Conservation (phyloP, 2,888 invertebrate genomes). For the Standfussiana lucernea region DNA sequence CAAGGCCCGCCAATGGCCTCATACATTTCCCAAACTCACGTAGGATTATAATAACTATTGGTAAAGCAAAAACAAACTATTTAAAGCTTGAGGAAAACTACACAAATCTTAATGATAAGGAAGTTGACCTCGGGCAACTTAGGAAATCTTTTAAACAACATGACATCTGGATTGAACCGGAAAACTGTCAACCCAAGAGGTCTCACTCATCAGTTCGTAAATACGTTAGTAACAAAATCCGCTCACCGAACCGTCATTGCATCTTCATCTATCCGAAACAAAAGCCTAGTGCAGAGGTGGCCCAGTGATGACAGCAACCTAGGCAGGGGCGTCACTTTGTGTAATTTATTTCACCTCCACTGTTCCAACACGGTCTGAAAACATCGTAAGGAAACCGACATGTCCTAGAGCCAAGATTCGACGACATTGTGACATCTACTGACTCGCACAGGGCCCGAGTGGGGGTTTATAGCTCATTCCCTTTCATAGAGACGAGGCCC, state of each 20-base stretch:
- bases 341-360: background rate
- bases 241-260: background rate
- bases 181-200: background rate
- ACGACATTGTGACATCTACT: background rate
- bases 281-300: background rate
- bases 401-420: background rate
- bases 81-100: conserved; percentile 33
- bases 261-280: background rate
- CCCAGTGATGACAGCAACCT: no score
- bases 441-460: background rate
- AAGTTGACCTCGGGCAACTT: background rate
- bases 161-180: background rate
- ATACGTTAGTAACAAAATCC: background rate
- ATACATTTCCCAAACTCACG: background rate
- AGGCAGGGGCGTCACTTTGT: background rate
- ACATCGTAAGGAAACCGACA: background rate
- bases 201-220: background rate
- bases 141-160: background rate
- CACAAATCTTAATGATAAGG: background rate
- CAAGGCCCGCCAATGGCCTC: background rate
- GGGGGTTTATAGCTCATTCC: background rate
- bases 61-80: background rate
- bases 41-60: background rate
- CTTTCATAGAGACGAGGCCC: no score
- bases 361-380: background rate